phyloP scores from a whole-genome alignment of 2,797 vertebrate genomes.

The Crenuchus spilurus region DNA sequence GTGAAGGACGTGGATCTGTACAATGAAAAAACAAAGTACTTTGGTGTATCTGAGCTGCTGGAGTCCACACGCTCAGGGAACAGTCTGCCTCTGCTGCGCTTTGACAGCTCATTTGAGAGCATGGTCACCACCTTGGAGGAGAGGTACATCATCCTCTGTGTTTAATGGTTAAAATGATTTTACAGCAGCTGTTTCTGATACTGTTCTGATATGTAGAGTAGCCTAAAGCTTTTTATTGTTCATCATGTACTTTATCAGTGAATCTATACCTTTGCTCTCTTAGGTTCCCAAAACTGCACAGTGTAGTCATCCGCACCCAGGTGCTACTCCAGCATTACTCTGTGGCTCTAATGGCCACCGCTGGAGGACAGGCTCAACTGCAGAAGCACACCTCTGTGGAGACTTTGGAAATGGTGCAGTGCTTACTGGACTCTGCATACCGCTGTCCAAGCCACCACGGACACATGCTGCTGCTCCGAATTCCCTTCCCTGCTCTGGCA shows the following conservation, averaged over 20 bases:
- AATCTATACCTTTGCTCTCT: neutral
- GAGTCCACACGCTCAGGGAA: constrained; percentile 90
- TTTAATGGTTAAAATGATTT: no score
- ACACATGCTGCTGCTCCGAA: constrained; percentile 94
- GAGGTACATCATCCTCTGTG: constrained; percentile 74
- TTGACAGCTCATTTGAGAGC: constrained; percentile 94
- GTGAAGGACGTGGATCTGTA: constrained; percentile 89
- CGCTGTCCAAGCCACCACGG: constrained; percentile 89
- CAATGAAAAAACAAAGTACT: constrained; percentile 91
- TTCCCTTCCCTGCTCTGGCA: constrained; percentile 90
- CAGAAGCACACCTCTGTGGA: constrained; percentile 96
- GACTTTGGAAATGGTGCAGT: constrained; percentile 93
- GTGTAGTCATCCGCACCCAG: constrained; percentile 93
- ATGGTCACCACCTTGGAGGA: constrained; percentile 93
- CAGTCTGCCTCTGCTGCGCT: constrained; percentile 89
- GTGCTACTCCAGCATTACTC: constrained; percentile 95
- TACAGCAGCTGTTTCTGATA: no score
- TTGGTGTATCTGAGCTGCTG: constrained; percentile 92
- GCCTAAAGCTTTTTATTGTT: no score
- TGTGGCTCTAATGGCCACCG: constrained; percentile 88
- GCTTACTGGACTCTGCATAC: constrained; percentile 85
- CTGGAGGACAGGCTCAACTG: constrained; percentile 84
- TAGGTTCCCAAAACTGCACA: constrained; percentile 95
- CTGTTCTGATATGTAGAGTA: no score
- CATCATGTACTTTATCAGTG: no score